Conservation (phyloP, 2,113 vertebrate species). For the Oryzias melastigma region DNA sequence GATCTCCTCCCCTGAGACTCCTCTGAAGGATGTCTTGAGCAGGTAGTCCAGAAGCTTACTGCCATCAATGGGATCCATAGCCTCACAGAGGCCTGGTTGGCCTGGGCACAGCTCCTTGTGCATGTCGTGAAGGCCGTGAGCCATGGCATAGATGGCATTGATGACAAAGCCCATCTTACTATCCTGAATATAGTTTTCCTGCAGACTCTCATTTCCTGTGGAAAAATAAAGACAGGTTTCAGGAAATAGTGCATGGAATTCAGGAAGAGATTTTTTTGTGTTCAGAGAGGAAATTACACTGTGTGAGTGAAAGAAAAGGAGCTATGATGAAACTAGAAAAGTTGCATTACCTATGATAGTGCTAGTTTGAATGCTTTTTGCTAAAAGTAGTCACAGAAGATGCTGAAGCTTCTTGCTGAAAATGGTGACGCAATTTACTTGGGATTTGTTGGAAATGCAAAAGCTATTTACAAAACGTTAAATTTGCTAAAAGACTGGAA, state of each 20-base stretch:
- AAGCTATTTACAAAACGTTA: too few species aligned
- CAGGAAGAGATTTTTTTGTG: not conserved
- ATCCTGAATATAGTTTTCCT: constrained; percentile 96
- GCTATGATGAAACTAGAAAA: not conserved
- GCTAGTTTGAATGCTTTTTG: too few species aligned
- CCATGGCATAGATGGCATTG: constrained; percentile 98
- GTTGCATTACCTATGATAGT: too few species aligned
- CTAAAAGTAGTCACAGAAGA: too few species aligned
- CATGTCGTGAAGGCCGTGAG: constrained; percentile 95
- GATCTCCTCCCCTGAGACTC: constrained; percentile 94
- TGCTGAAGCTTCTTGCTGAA: too few species aligned
- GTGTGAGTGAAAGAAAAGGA: not conserved
- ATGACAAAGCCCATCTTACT: constrained; percentile 99
- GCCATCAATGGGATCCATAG: constrained; percentile 96
- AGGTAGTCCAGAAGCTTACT: constrained; percentile 94
- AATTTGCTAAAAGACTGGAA: too few species aligned
- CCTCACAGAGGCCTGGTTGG: constrained; percentile 88
- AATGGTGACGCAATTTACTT: too few species aligned
- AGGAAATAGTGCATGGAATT: constrained; percentile 5
- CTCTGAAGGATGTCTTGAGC: constrained; percentile 90
- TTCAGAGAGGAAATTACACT: constrained; percentile 5
- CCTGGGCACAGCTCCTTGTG: constrained; percentile 86
- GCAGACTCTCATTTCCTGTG: constrained; percentile 91
- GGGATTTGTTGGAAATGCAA: too few species aligned
- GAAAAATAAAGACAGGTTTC: constrained; percentile 1